Conservation (phyloP, 2,888 invertebrate species). For the Caenorhabditis imperialis region DNA sequence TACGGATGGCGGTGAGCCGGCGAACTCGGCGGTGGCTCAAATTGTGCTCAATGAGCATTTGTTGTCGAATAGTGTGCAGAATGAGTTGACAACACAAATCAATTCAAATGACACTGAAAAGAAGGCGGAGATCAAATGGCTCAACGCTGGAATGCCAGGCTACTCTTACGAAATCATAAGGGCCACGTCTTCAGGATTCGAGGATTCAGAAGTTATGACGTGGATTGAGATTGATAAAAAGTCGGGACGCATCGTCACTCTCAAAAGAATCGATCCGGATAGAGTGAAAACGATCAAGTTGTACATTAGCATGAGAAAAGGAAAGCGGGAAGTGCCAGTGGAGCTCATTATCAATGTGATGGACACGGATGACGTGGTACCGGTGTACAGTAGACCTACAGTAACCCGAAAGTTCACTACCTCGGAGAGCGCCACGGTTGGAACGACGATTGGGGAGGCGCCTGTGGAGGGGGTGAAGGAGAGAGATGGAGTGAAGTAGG, state of each 20-base stretch:
- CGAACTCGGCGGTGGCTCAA: slow-evolving; percentile 21
- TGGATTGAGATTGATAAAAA: slow-evolving; percentile 58
- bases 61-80: slow-evolving; percentile 31
- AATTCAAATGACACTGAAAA: slow-evolving; percentile 50
- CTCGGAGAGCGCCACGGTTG: slow-evolving; percentile 49
- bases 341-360: slow-evolving; percentile 65
- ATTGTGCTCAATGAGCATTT: slow-evolving; percentile 62
- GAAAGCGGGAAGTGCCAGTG: slow-evolving; percentile 63
- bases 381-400: slow-evolving; percentile 45
- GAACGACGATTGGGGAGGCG: slow-evolving; percentile 33
- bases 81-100: slow-evolving; percentile 60
- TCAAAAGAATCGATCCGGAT: slow-evolving; percentile 49
- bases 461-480: slow-evolving; percentile 35
- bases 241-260: slow-evolving; percentile 56
- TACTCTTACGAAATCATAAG: slow-evolving; percentile 59
- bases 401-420: slow-evolving; percentile 34
- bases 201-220: slow-evolving; percentile 47
- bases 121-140: slow-evolving; percentile 57
- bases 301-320: slow-evolving; percentile 62
- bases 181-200: slow-evolving; percentile 55
- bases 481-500: slow-evolving; percentile 46
- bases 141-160: slow-evolving; percentile 62
- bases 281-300: slow-evolving; percentile 56
- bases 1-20: slow-evolving; percentile 54
- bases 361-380: slow-evolving; percentile 54